phyloP scores from a whole-genome alignment of 2,797 vertebrate genomes.

The Bovichtus diacanthus region DNA sequence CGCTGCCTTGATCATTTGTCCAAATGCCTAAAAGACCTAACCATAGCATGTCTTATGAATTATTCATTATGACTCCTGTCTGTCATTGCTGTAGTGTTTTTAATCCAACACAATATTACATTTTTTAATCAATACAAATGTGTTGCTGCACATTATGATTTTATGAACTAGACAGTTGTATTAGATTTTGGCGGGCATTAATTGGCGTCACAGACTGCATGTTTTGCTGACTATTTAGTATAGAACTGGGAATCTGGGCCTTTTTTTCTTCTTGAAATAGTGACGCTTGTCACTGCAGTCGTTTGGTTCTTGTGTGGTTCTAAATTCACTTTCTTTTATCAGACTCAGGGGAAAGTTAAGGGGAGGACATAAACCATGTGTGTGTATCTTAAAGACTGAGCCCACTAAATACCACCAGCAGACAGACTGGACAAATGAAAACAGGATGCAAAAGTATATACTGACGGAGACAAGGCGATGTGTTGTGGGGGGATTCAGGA shows the following conservation, averaged over 20 bases:
- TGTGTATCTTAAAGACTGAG: slow-evolving; percentile 19
- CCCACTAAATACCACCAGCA: slow-evolving; percentile 34
- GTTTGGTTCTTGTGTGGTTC: slow-evolving; percentile 13
- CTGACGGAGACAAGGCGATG: neutral
- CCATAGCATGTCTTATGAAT: neutral
- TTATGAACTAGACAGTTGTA: neutral
- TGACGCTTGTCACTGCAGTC: slow-evolving; percentile 16
- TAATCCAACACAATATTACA: neutral
- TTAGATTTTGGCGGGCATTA: neutral
- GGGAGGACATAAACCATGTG: slow-evolving; percentile 26
- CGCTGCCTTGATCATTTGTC: neutral
- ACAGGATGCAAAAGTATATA: slow-evolving; percentile 12
- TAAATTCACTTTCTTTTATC: slow-evolving; percentile 48
- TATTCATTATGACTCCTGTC: neutral
- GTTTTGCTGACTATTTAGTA: neutral
- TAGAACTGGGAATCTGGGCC: neutral
- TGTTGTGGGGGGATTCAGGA: slow-evolving; percentile 28
- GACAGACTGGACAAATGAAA: slow-evolving; percentile 24
- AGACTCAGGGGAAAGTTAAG: slow-evolving; percentile 34
- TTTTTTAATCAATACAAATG: neutral
- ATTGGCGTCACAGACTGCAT: neutral
- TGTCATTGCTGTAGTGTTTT: neutral
- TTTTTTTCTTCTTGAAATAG: slow-evolving; percentile 11
- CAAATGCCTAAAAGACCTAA: neutral
- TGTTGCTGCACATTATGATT: neutral